phyloP scores from a whole-genome alignment of 2,113 vertebrate genomes.

The Physeter macrocephalus region DNA sequence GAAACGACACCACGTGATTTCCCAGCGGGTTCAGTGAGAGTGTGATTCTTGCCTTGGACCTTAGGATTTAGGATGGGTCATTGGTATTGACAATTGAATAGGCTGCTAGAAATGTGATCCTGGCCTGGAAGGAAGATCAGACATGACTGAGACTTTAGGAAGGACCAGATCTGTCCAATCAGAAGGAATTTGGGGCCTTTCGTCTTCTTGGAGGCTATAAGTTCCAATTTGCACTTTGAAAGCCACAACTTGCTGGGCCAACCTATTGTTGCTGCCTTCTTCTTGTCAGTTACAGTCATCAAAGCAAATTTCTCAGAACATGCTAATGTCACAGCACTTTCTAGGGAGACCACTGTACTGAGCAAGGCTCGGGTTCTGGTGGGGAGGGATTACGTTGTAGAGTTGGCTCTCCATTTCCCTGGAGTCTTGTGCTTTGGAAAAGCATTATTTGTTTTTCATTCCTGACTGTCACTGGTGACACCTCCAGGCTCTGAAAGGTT shows the following conservation, averaged over 20 bases:
- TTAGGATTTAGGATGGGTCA: not conserved
- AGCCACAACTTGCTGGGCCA: not conserved
- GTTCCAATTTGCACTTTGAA: not conserved
- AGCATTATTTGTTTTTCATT: not conserved
- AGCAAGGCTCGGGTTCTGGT: not conserved
- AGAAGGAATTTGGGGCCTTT: not conserved
- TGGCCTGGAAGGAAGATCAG: not conserved
- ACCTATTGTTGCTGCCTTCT: not conserved
- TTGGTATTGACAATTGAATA: slow-evolving; percentile 37
- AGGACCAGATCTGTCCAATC: not conserved
- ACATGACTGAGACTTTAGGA: not conserved
- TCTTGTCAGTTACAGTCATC: not conserved
- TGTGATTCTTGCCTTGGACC: not conserved
- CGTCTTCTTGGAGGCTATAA: not conserved
- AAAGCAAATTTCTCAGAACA: not conserved
- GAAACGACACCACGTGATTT: slow-evolving; percentile 49
- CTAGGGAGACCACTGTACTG: not conserved
- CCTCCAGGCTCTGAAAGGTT: not conserved
- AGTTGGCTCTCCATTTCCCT: not conserved
- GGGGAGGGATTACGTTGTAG: not conserved
- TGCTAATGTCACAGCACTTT: not conserved
- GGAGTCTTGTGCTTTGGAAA: not conserved
- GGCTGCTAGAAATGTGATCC: slow-evolving; percentile 39
- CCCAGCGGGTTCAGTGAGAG: not conserved
- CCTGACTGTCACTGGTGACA: not conserved